A percentile compares a stretch with the other conserved stretches of the same genome.
Evolutionary conservation across 2,113 vertebrate genomes (phyloP).

Genomic region (Python bivittatus): DNA sequence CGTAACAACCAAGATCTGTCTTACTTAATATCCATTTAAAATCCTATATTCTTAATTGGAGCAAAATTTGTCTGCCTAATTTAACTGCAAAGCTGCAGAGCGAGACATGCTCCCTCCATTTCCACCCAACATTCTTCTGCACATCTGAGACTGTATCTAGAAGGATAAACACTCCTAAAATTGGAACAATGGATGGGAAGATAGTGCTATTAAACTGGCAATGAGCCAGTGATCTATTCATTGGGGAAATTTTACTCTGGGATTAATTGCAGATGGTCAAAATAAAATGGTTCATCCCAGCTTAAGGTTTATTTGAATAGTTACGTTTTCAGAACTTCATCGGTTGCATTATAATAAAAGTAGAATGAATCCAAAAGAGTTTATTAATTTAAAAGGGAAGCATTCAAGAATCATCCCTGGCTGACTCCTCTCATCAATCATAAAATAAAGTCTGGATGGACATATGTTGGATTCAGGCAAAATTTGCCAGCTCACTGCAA

Average conservation of each 20-base stretch:
- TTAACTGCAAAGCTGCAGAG: neutral
- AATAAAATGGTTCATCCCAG: slow-evolving; percentile 40
- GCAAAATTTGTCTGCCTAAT: neutral
- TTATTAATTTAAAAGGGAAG: slow-evolving; percentile 2
- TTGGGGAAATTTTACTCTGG: slow-evolving; percentile 26
- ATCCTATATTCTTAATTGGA: neutral
- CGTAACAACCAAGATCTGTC: neutral
- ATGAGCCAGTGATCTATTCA: neutral
- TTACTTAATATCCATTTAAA: neutral
- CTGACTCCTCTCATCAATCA: neutral
- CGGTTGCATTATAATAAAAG: slow-evolving; percentile 48
- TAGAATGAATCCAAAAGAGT: slow-evolving; percentile 42
- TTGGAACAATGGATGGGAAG: neutral
- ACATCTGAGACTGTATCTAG: slow-evolving; percentile 4
- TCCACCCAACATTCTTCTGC: neutral
- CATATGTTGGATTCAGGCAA: slow-evolving; percentile 31
- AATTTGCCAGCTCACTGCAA: slow-evolving; percentile 24
- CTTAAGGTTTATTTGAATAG: slow-evolving; percentile 35
- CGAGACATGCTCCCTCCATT: no score
- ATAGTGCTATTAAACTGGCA: slow-evolving; percentile 14
- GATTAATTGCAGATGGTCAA: slow-evolving; percentile 16
- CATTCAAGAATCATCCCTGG: neutral
- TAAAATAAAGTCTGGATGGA: slow-evolving; percentile 30
- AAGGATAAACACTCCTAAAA: slow-evolving; percentile 17
- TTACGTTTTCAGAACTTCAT: slow-evolving; percentile 25